Percentiles rank a stretch among this genome's conserved stretches.
Evolutionary conservation across 2,888 invertebrate genomes (phyloP).

Genomic region (Hermaeophaga mercurialis): DNA sequence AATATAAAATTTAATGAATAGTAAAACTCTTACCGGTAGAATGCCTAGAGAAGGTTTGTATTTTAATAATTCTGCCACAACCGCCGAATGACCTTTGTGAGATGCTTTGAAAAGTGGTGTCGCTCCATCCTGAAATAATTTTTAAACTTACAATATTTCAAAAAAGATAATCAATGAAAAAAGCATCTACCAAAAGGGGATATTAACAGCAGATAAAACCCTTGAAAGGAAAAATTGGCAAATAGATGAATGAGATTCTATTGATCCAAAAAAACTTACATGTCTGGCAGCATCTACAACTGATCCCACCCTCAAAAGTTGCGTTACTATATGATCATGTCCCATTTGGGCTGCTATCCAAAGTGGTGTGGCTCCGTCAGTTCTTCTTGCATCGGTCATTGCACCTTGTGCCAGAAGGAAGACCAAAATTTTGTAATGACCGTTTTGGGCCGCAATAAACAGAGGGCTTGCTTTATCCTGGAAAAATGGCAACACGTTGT

Average conservation of each 20-base stretch:
- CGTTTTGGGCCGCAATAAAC: conserved; percentile 94
- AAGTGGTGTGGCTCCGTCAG: conserved; percentile 85
- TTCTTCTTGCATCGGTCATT: conserved; percentile 72
- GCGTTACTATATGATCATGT: conserved; percentile 78
- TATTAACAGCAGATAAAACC: not conserved
- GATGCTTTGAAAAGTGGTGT: conserved; percentile 94
- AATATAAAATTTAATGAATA: not conserved
- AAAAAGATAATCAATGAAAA: no score
- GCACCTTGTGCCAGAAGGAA: conserved; percentile 77
- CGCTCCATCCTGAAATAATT: conserved; percentile 78
- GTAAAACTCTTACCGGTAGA: conserved; percentile 69
- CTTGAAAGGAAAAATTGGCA: no score
- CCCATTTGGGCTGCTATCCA: conserved; percentile 98
- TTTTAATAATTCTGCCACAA: conserved; percentile 82
- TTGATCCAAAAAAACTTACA: conserved; percentile 62
- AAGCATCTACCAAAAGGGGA: not conserved
- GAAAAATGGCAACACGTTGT: no score
- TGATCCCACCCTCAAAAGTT: conserved; percentile 79
- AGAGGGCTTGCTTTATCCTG: conserved; percentile 91
- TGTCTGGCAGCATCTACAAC: conserved; percentile 79
- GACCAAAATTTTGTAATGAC: conserved; percentile 80
- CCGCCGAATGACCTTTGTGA: conserved; percentile 90
- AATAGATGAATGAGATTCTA: no score
- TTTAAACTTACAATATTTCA: not conserved
- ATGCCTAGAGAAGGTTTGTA: conserved; percentile 81